Evolutionary conservation across 2,888 invertebrate genomes (phyloP).

Genomic region (Andricus curvator): DNA sequence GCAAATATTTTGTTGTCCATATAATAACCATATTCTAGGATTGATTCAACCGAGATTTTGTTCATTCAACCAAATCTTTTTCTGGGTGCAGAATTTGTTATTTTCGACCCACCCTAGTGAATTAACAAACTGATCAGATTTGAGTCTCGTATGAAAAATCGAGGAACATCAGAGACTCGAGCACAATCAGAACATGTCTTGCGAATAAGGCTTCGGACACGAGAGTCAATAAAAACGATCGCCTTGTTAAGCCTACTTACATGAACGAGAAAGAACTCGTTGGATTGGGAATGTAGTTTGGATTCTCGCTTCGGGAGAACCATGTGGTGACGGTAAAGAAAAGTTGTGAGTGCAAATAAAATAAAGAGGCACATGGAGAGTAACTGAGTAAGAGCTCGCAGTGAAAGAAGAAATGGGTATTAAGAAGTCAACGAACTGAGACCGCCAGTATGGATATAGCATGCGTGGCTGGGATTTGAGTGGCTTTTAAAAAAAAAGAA

Average conservation of each 20-base stretch:
- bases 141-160: not conserved
- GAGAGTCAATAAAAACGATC: constrained; percentile 21
- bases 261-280: constrained; percentile 34
- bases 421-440: constrained; percentile 56
- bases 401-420: constrained; percentile 51
- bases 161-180: not conserved
- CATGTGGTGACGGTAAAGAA: constrained; percentile 36
- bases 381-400: constrained; percentile 34
- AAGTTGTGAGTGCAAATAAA: constrained; percentile 35
- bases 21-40: too few species aligned
- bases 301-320: constrained; percentile 26
- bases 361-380: constrained; percentile 16
- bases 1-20: too few species aligned
- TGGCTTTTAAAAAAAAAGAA: not conserved
- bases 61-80: too few species aligned
- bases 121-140: not conserved
- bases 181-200: constrained; percentile 21
- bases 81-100: too few species aligned
- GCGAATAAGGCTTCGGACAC: constrained; percentile 25
- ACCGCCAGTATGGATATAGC: constrained; percentile 37
- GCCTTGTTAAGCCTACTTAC: constrained; percentile 22
- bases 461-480: constrained; percentile 24
- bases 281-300: constrained; percentile 29
- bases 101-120: too few species aligned
- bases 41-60: too few species aligned